phyloP scores from a whole-genome alignment of 37 sponge, comb jelly and placozoan species.

The Ephydatia muelleri region DNA sequence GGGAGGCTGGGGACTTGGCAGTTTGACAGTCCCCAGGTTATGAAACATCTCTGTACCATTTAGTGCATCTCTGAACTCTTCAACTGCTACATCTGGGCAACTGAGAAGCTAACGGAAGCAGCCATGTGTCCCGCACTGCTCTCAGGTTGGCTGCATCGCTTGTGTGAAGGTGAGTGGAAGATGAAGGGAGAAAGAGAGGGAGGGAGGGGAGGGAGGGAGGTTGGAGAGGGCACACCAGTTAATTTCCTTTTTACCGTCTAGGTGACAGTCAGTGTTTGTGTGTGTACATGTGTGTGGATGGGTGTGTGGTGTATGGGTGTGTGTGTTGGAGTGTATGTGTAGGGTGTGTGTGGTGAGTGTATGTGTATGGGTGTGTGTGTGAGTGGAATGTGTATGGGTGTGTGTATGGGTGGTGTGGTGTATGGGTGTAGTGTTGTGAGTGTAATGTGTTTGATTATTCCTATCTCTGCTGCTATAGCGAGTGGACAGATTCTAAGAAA shows the following conservation, averaged over 20 bases:
- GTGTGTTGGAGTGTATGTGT: background rate
- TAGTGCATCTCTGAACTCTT: slow-evolving; percentile 81
- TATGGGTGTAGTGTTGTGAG: background rate
- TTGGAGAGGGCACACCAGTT: too few species aligned
- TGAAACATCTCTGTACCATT: too few species aligned
- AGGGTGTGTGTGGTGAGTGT: slow-evolving; percentile 30
- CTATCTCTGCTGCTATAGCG: background rate
- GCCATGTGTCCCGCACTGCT: slow-evolving; percentile 93
- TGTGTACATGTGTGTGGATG: background rate
- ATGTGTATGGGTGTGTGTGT: background rate
- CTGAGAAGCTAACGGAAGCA: slow-evolving; percentile 71
- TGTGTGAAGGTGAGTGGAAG: slow-evolving; percentile 72
- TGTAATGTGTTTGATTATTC: background rate
- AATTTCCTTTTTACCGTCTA: slow-evolving; percentile 33
- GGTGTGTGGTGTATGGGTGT: slow-evolving; percentile 12
- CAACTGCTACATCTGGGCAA: slow-evolving; percentile 87
- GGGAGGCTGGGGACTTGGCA: too few species aligned
- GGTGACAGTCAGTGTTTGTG: slow-evolving; percentile 6
- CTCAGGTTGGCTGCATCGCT: slow-evolving; percentile 83
- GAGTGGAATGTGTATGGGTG: background rate
- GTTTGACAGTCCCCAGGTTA: too few species aligned
- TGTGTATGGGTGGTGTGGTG: too few species aligned
- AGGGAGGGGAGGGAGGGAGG: background rate
- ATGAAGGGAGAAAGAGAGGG: background rate
- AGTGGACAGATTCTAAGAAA: background rate